Percentiles rank a stretch among this genome's conserved stretches.
phyloP scores from a whole-genome alignment of 2,113 vertebrate genomes.

The Etia nguti region DNA sequence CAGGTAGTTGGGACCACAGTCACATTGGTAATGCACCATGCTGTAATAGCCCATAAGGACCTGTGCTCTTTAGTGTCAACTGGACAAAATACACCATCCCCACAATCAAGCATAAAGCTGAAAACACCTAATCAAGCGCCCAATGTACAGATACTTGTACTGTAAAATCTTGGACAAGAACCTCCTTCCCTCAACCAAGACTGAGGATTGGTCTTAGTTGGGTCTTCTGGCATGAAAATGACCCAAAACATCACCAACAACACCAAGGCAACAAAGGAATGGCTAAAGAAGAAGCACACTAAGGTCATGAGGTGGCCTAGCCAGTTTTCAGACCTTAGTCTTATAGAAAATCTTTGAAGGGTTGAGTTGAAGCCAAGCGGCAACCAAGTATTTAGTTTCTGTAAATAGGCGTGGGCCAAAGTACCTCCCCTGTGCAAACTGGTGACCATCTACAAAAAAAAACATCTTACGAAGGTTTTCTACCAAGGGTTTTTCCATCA shows the following conservation, averaged over 20 bases:
- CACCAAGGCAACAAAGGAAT: too few species aligned
- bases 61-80: background rate
- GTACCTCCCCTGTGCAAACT: background rate
- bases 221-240: accelerated
- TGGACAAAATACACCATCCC: background rate
- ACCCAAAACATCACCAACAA: background rate
- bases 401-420: background rate
- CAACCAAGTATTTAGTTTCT: background rate
- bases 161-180: background rate
- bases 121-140: background rate
- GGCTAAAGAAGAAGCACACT: too few species aligned
- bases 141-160: background rate
- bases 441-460: background rate
- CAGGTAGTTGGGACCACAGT: background rate
- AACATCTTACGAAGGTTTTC: background rate
- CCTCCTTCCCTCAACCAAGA: background rate
- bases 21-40: background rate
- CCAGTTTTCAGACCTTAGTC: background rate
- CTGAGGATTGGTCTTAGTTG: background rate
- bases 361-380: background rate
- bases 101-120: background rate
- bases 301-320: background rate
- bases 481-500: background rate
- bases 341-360: background rate
- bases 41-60: background rate